phyloP scores from a whole-genome alignment of 2,888 invertebrate genomes.

The Auanema sp. region DNA sequence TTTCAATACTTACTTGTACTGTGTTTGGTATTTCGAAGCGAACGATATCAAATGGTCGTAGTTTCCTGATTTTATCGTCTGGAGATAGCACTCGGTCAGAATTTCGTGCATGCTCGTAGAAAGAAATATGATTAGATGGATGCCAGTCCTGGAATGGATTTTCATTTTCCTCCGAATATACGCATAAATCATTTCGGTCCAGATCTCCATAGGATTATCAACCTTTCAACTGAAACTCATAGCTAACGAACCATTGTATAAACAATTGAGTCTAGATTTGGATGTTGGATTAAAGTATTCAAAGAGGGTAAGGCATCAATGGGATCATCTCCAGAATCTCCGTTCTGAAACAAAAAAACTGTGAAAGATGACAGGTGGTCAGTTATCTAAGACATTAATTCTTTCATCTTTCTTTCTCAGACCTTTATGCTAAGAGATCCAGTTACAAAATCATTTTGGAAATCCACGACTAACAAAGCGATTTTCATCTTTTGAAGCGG shows the following conservation, averaged over 20 bases:
- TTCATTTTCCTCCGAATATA: neutral
- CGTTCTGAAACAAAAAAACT: slow-evolving; percentile 37
- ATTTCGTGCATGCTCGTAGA: slow-evolving; percentile 78
- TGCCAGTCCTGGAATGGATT: slow-evolving; percentile 79
- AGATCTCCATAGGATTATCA: neutral
- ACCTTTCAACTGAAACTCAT: neutral
- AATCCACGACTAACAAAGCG: slow-evolving; percentile 89
- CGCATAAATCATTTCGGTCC: neutral
- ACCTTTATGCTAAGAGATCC: slow-evolving; percentile 85
- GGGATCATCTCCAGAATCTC: slow-evolving; percentile 56
- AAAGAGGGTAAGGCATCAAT: slow-evolving; percentile 51
- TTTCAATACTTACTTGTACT: slow-evolving; percentile 25
- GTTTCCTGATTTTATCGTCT: slow-evolving; percentile 49
- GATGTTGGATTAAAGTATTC: slow-evolving; percentile 44
- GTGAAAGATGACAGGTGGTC: neutral
- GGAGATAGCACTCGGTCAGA: slow-evolving; percentile 47
- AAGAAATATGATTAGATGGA: slow-evolving; percentile 91
- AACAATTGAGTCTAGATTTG: slow-evolving; percentile 44
- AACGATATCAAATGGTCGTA: slow-evolving; percentile 81
- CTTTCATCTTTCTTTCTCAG: neutral
- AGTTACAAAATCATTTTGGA: slow-evolving; percentile 95
- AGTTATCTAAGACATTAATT: slow-evolving; percentile 1
- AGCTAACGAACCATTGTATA: slow-evolving; percentile 74
- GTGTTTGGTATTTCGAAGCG: slow-evolving; percentile 80
- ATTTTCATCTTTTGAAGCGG: slow-evolving; percentile 36